Base-by-base conservation (phyloP, 2,113 vertebrate species). In the Tympanuchus pallidicinctus region DNA sequence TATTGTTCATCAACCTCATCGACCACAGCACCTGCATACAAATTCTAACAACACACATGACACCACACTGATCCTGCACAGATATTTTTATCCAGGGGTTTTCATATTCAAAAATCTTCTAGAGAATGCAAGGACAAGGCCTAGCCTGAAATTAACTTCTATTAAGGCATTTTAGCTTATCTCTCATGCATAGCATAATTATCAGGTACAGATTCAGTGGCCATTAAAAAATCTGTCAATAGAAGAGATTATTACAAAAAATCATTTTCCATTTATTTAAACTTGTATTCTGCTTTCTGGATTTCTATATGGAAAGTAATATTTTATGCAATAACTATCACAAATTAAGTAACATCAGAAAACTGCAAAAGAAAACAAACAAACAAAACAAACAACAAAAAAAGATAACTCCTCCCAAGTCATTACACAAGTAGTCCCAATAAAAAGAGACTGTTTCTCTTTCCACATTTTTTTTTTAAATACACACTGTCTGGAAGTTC, bases 1-100 rank as follows among this genome's bases (percentile, higher is more conserved):
- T 86, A 86, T 42, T 90, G 59, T 60, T 80, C 86, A 70, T 77
- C 92, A 67, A 1, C 64, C 42, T 87, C 82, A 82, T 22, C 3
- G 0, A 73, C 48, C 10, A 2, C 43, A 69, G 78, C 43, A 66
- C 85, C 54, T 30, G 8, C 28, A 22, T 21, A 63, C 2, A 1
- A 90, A 95, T 59, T 0, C 0, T 30, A 81, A 71, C 34, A 9
- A 18, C 25, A 17, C 3, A 2, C 9, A 36, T 43, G 59, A 56
- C 54, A 42, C 20, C 45, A 70, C 47, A 4, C 50, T 32, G 64
- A 80, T 66, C 75, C 88, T 70, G 45, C 48, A 45, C 17, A 42
- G 36, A 36, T 22, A 30, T 60, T 83, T 65, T 69, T 27, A 77
- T 45, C 80, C 56, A 27, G 30, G 22, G 30, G 16, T 8, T 13